Conservation (phyloP, 2,888 invertebrate genomes). For the Ophioninae sp. region DNA sequence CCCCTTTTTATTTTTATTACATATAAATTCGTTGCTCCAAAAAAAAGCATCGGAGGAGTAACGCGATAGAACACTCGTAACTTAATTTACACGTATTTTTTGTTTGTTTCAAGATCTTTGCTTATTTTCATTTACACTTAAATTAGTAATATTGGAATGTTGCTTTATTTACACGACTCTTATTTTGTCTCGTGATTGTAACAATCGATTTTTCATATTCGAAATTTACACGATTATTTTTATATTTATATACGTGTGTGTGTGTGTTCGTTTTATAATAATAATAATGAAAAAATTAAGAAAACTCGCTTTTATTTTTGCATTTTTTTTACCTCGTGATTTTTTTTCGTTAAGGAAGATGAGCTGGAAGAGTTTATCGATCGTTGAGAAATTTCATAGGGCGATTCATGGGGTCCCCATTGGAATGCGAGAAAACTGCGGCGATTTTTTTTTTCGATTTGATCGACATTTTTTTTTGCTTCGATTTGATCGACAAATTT, state of each 20-base stretch:
- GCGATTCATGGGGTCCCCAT: not conserved
- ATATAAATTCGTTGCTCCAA: conserved; percentile 66
- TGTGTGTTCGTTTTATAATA: not conserved
- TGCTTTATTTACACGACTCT: conserved; percentile 47
- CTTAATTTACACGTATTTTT: conserved; percentile 27
- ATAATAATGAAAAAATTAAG: conserved; percentile 24
- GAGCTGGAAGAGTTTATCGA: conserved; percentile 52
- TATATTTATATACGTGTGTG: not conserved
- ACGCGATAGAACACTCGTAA: conserved; percentile 36
- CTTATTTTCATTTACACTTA: conserved; percentile 15
- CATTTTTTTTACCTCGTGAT: conserved; percentile 1
- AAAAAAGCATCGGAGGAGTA: conserved; percentile 60
- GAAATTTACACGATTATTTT: not conserved
- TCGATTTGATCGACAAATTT: not conserved
- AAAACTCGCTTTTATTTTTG: conserved; percentile 26
- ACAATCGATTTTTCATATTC: conserved; percentile 18
- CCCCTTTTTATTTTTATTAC: conserved; percentile 37
- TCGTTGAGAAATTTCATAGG: not conserved
- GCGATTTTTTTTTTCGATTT: not conserved
- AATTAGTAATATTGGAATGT: conserved; percentile 23
- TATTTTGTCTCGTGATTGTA: conserved; percentile 24
- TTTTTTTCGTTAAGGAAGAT: conserved; percentile 45
- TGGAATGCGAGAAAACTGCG: conserved; percentile 7
- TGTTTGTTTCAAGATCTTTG: not conserved
- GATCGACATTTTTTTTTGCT: conserved; percentile 15